Conservation (phyloP, 2,888 invertebrate genomes). For the Taphrorychus bicolor region DNA sequence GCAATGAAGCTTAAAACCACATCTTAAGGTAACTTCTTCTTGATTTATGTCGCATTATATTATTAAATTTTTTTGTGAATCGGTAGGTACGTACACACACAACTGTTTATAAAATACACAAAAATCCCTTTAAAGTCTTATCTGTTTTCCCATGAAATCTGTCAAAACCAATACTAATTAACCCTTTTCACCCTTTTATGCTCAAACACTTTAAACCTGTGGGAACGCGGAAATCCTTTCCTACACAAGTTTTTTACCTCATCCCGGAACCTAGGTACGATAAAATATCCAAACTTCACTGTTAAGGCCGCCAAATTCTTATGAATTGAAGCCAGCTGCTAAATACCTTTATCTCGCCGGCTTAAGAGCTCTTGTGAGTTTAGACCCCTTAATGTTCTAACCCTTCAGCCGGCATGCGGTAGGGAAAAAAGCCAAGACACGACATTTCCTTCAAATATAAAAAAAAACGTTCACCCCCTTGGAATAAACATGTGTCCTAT, state of each 20-base stretch:
- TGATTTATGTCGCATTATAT: no score
- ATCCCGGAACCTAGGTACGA: conserved; percentile 1
- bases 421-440: conserved; percentile 15
- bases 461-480: conserved; percentile 18
- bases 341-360: neutral
- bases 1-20: no score
- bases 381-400: neutral
- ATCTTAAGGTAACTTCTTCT: no score
- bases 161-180: conserved; percentile 34
- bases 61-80: no score
- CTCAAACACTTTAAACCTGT: conserved; percentile 32
- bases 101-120: no score
- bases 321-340: no score
- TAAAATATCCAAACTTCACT: no score
- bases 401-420: neutral
- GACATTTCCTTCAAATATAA: conserved; percentile 26
- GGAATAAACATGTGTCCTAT: conserved; percentile 41
- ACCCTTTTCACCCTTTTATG: conserved; percentile 36
- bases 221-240: conserved; percentile 34
- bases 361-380: neutral
- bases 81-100: no score
- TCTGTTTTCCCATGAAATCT: conserved; percentile 36
- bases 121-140: no score
- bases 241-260: conserved; percentile 18
- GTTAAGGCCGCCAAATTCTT: neutral